Conservation (phyloP, 1,140 invertebrate species). For the Chelonus insularis region DNA sequence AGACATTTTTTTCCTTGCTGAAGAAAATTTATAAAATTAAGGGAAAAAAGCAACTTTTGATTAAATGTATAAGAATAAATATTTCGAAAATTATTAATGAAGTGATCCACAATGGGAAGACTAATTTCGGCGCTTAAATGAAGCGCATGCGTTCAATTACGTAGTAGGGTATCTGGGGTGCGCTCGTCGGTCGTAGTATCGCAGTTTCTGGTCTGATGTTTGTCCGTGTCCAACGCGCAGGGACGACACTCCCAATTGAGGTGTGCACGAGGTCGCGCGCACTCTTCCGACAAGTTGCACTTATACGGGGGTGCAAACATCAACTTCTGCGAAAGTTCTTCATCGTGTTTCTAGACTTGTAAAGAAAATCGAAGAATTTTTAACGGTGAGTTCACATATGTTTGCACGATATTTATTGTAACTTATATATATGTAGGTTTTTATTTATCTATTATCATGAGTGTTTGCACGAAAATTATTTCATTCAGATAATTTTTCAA, state of each 20-base stretch:
- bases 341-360: neutral
- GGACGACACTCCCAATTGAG: conserved; percentile 29
- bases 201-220: conserved; percentile 60
- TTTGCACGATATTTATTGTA: neutral
- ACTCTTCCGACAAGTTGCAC: conserved; percentile 1
- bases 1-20: too few species aligned
- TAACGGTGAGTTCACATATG: neutral
- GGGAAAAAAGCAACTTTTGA: too few species aligned
- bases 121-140: conserved; percentile 53
- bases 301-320: conserved; percentile 8
- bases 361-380: conserved; percentile 5
- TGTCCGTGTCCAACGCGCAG: conserved; percentile 56
- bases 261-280: conserved; percentile 37
- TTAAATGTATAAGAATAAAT: too few species aligned
- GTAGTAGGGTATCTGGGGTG: conserved; percentile 45
- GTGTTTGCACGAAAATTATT: too few species aligned
- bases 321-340: conserved; percentile 13
- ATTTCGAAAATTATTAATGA: too few species aligned
- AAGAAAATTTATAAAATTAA: too few species aligned
- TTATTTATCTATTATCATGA: too few species aligned
- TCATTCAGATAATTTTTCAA: too few species aligned
- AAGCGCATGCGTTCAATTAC: conserved; percentile 52
- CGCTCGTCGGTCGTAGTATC: conserved; percentile 52
- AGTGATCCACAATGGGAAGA: conserved; percentile 30
- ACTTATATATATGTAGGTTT: too few species aligned